A percentile compares a stretch with the other conserved stretches of the same genome.
Evolutionary conservation across 1,140 invertebrate species (phyloP).

Genomic region (Copidosoma floridanum): DNA sequence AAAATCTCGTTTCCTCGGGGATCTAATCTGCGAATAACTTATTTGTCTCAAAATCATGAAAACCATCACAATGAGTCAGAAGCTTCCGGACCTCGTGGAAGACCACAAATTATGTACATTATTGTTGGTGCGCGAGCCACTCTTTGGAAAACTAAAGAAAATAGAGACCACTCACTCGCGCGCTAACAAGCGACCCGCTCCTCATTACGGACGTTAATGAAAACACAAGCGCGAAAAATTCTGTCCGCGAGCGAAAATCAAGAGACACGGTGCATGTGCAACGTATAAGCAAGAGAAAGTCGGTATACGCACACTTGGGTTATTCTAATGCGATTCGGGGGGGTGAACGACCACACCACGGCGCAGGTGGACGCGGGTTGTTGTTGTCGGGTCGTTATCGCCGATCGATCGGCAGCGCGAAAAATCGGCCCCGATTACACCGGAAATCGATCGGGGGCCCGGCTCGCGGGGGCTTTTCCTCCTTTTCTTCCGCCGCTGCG

Average conservation of each 20-base stretch:
- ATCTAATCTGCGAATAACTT: too few species aligned
- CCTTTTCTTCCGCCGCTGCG: neutral
- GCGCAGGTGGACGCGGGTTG: neutral
- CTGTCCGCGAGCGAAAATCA: neutral
- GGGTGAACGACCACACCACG: neutral
- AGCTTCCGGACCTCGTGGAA: too few species aligned
- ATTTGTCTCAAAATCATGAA: too few species aligned
- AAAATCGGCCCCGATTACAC: neutral
- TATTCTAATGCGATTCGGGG: conserved; percentile 1
- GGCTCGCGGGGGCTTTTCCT: neutral
- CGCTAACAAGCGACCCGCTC: neutral
- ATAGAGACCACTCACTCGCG: neutral
- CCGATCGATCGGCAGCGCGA: conserved; percentile 3
- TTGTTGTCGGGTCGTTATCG: conserved; percentile 18
- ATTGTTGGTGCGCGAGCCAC: too few species aligned
- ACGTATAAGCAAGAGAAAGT: too few species aligned
- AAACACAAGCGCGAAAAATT: conserved; percentile 7
- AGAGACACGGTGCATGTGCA: too few species aligned
- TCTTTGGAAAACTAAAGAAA: too few species aligned
- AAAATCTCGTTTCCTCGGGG: too few species aligned
- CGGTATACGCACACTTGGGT: neutral
- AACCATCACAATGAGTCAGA: too few species aligned
- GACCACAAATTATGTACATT: too few species aligned
- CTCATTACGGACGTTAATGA: conserved; percentile 7
- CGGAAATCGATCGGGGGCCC: conserved; percentile 10